Evolutionary conservation across 1,140 invertebrate species (phyloP).

Genomic region (Bradysia coprophila): DNA sequence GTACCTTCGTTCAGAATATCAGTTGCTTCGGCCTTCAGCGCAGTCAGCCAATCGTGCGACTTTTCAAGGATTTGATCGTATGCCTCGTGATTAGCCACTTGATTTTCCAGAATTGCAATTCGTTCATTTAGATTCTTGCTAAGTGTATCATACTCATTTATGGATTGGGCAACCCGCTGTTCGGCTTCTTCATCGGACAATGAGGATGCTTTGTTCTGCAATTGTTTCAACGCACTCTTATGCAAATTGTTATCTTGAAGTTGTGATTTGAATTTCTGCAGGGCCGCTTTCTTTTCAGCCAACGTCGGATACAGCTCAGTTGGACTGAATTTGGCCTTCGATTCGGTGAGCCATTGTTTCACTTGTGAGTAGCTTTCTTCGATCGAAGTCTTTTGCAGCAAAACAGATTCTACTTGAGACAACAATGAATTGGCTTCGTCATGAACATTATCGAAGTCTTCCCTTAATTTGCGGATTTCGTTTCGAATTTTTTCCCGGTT

Average conservation of each 20-base stretch:
- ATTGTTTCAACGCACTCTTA: slow-evolving; percentile 53
- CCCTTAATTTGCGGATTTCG: slow-evolving; percentile 61
- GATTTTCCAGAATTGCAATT: slow-evolving; percentile 44
- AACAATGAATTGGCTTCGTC: slow-evolving; percentile 70
- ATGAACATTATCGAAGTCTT: slow-evolving; percentile 63
- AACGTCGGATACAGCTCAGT: slow-evolving; percentile 52
- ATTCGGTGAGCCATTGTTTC: slow-evolving; percentile 60
- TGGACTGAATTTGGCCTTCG: slow-evolving; percentile 44
- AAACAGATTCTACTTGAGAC: slow-evolving; percentile 67
- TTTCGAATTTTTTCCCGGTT: slow-evolving; percentile 66
- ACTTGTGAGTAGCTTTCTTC: slow-evolving; percentile 75
- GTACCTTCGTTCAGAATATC: slow-evolving; percentile 52
- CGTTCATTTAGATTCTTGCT: slow-evolving; percentile 44
- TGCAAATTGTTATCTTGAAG: slow-evolving; percentile 69
- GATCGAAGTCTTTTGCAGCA: slow-evolving; percentile 75
- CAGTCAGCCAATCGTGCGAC: slow-evolving; percentile 41
- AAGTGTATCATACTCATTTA: slow-evolving; percentile 47
- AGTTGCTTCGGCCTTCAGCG: slow-evolving; percentile 46
- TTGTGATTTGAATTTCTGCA: slow-evolving; percentile 54
- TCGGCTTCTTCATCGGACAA: slow-evolving; percentile 57
- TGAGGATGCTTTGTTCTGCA: slow-evolving; percentile 52
- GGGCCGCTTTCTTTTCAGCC: slow-evolving; percentile 66
- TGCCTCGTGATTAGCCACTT: slow-evolving; percentile 63
- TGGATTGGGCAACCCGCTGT: slow-evolving; percentile 44
- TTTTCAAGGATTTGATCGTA: slow-evolving; percentile 60